These are phyloP conservation scores for Scomberomorus guttatus DNA, from an alignment of 2,797 vertebrate genomes.

Conservation along the genomic window DNA sequence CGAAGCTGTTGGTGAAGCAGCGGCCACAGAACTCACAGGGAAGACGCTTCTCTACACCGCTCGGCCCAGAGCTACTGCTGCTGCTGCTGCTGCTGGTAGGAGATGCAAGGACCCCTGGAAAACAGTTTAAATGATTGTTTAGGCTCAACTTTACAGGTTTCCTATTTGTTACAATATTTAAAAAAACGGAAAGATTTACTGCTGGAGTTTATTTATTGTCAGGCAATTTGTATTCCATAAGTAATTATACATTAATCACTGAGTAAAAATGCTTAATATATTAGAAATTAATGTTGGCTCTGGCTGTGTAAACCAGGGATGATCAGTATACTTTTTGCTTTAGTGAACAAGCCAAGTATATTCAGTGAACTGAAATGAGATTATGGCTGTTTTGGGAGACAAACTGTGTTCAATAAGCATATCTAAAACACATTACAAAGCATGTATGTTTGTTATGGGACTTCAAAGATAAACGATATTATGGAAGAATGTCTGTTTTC, in stretches of 20 bases:
- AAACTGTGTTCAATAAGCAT: background rate
- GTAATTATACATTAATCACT: background rate
- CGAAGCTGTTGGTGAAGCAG: conserved; percentile 92
- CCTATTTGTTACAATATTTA: background rate
- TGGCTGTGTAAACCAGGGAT: background rate
- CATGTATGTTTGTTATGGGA: background rate
- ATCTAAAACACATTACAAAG: conserved; percentile 2
- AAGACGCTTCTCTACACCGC: conserved; percentile 88
- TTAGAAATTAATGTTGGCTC: background rate
- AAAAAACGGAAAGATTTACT: background rate
- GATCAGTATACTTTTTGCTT: conserved; percentile 9
- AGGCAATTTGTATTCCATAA: background rate
- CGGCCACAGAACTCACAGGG: conserved; percentile 98
- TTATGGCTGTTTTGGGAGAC: background rate
- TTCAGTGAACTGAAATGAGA: background rate
- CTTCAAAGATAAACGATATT: background rate
- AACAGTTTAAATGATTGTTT: conserved; percentile 47
- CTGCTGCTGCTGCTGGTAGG: conserved; percentile 82
- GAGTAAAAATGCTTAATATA: background rate
- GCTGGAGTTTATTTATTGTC: background rate
- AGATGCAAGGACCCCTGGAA: conserved; percentile 88
- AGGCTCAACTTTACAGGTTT: conserved; percentile 5
- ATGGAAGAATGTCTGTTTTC: conserved; percentile 6
- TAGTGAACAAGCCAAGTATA: background rate
- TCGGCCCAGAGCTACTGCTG: conserved; percentile 76